Percentiles rank a stretch among this genome's conserved stretches.
Evolutionary conservation across 2,113 vertebrate species (phyloP).

Genomic region (Cavia aperea): DNA sequence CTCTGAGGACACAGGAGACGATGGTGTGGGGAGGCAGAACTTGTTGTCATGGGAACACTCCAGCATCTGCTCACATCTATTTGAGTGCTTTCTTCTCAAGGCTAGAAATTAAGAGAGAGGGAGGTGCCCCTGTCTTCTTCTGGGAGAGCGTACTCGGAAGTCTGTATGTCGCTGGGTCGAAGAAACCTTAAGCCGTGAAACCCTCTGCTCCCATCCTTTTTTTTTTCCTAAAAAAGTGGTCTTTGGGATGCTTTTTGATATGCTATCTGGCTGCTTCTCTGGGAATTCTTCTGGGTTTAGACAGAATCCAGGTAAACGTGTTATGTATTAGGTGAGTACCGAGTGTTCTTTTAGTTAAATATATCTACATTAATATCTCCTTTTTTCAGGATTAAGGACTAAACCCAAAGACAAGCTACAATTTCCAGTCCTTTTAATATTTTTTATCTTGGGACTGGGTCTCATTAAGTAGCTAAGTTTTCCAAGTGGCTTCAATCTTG

Average conservation of each 20-base stretch:
- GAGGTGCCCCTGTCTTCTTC: neutral
- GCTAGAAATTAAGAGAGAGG: neutral
- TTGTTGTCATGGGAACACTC: conserved; percentile 6
- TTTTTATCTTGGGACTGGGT: neutral
- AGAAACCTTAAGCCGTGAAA: neutral
- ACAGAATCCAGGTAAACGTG: neutral
- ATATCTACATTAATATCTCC: neutral
- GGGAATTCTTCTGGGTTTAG: neutral
- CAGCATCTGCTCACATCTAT: neutral
- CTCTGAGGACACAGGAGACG: neutral
- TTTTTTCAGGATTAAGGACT: neutral
- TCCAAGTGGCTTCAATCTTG: neutral
- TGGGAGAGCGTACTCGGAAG: neutral
- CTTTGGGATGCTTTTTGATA: neutral
- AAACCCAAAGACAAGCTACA: neutral
- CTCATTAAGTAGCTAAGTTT: neutral
- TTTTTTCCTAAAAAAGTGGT: neutral
- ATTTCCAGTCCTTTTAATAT: neutral
- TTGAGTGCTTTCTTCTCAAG: neutral
- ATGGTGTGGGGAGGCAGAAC: neutral
- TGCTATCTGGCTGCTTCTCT: neutral
- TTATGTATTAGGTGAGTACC: neutral
- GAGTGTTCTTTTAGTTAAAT: neutral
- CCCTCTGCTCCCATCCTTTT: neutral
- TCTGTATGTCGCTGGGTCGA: neutral